Percentiles rank a stretch among this genome's conserved stretches.
phyloP scores from a whole-genome alignment of 2,888 invertebrate genomes.

The Erebia aethiops region DNA sequence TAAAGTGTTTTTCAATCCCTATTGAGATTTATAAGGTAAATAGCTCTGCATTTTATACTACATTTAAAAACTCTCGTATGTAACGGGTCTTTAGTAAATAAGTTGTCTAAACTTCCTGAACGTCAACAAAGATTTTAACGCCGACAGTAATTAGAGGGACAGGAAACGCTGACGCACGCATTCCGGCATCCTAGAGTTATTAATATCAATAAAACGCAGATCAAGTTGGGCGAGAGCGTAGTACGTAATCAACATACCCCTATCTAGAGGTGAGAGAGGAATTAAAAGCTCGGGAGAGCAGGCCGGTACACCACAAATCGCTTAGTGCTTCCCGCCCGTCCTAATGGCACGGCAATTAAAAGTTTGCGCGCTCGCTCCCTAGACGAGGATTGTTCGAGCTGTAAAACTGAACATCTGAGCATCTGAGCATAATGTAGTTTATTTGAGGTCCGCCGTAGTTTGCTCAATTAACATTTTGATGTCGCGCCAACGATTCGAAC shows the following conservation, averaged over 20 bases:
- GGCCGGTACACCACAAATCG: conserved; percentile 82
- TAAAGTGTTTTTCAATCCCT: too few relatives aligned
- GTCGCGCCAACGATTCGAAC: conserved; percentile 55
- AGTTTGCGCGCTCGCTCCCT: conserved; percentile 74
- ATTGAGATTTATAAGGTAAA: too few relatives aligned
- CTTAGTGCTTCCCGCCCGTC: conserved; percentile 78
- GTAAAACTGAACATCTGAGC: conserved; percentile 78
- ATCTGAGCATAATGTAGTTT: conserved; percentile 73
- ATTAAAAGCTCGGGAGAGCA: conserved; percentile 72
- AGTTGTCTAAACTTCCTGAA: neutral
- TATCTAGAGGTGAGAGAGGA: conserved; percentile 68
- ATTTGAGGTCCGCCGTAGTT: conserved; percentile 60
- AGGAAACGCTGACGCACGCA: conserved; percentile 23
- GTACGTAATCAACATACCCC: conserved; percentile 60
- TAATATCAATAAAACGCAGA: conserved; percentile 39
- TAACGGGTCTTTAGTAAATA: neutral
- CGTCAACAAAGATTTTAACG: neutral
- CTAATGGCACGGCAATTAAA: conserved; percentile 84
- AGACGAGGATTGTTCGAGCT: conserved; percentile 73
- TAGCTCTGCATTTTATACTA: too few relatives aligned
- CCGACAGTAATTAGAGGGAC: conserved; percentile 18
- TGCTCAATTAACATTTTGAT: conserved; percentile 75
- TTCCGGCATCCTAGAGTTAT: conserved; percentile 25
- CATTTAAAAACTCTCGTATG: neutral
- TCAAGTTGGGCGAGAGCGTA: conserved; percentile 48